Base-by-base conservation (phyloP, 2,888 invertebrate genomes). In the Galeopsomyia nigrocyanea region DNA sequence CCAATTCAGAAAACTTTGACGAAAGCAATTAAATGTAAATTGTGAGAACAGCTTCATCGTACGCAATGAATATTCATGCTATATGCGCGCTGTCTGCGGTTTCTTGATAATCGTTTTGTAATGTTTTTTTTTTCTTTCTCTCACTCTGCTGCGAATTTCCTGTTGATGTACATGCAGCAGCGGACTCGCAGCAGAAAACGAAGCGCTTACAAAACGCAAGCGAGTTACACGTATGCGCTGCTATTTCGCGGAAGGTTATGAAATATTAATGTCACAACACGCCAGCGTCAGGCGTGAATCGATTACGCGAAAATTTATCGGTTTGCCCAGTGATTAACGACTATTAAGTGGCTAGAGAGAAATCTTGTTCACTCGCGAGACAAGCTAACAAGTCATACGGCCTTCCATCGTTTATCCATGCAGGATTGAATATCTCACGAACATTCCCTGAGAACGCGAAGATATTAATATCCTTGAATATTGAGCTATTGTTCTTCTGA, bases 231-330 rank as follows among this genome's bases (percentile, higher is more conserved):
- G n/a, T n/a, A n/a, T n/a, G n/a, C n/a, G n/a, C n/a, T n/a, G n/a
- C n/a, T n/a, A 78, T 70, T 74, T 68, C 74, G 70, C 22, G 22
- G 56, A 62, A 71, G 55, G 71, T 79, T 78, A 77, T 79, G 78
- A 78, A 79, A 78, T 80, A 79, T 80, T 78, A 78, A 79, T 77
- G 75, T 75, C 76, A 76, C 66, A 68, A 71, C 75, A 75, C 47
- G 76, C 72, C 68, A 67, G 73, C 70, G 70, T 69, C 74, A 68
- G 65, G 72, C 65, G 75, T 72, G 71, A 76, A 80, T 80, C 77
- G 77, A 79, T 80, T 78, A 78, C 75, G 71, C 73, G 75, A 79
- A 78, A 39, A 77, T 79, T 78, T 77, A 77, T 79, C 75, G 77
- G 55, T 66, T 73, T 63, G 58, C 69, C 73, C 71, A 65, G 61